Conservation (phyloP, 2,888 invertebrate species). For the Erynnis tages region DNA sequence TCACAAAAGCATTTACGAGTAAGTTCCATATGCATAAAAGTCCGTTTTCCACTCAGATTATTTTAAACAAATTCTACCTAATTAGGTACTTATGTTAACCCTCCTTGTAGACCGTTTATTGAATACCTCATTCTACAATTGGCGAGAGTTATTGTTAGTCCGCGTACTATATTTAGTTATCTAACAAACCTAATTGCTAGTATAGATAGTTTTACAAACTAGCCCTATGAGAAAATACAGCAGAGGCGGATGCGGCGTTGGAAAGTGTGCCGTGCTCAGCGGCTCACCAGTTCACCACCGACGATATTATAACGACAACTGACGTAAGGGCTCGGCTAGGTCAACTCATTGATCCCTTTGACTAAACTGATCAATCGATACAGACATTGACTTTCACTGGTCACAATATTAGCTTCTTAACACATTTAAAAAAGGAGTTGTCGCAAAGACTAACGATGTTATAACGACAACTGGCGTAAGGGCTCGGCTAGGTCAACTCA, state of each 20-base stretch:
- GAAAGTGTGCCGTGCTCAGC: constrained; percentile 66
- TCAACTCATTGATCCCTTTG: constrained; percentile 13
- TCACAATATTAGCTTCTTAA: no score
- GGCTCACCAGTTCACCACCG: constrained; percentile 39
- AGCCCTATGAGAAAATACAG: constrained; percentile 53
- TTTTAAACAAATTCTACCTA: no score
- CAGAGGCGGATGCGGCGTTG: constrained; percentile 61
- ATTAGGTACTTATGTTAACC: no score
- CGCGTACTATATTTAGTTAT: no score
- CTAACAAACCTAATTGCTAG: constrained; percentile 32
- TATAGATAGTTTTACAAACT: constrained; percentile 52
- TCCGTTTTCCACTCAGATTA: no score
- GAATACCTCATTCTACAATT: no score
- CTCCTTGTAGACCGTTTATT: no score
- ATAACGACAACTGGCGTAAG: constrained; percentile 16
- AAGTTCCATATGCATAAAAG: no score
- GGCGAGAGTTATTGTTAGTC: no score
- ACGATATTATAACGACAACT: constrained; percentile 18
- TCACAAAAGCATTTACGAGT: no score
- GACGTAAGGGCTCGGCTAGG: constrained; percentile 14
- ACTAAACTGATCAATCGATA: not conserved
- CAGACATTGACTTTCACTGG: constrained; percentile 12
- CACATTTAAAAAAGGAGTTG: no score
- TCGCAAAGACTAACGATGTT: no score
- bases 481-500: constrained; percentile 15